These are phyloP conservation scores for Sander lucioperca DNA, from an alignment of 2,113 vertebrate species.

Conservation along the genomic window DNA sequence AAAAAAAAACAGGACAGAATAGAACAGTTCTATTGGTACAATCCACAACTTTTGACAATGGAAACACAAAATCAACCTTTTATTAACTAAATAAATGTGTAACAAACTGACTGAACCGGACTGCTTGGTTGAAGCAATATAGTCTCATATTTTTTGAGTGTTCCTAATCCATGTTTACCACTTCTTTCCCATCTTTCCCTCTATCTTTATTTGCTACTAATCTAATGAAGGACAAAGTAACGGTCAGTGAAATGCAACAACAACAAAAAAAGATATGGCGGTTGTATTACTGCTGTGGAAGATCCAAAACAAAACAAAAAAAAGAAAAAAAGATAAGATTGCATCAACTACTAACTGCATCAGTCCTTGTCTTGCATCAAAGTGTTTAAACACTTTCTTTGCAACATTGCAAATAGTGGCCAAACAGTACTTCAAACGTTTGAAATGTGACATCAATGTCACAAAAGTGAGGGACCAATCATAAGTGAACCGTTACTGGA, in stretches of 20 bases:
- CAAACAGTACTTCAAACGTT: background rate
- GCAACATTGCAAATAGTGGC: background rate
- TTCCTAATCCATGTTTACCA: background rate
- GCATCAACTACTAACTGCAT: too few species aligned
- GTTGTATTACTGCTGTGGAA: background rate
- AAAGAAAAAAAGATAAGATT: background rate
- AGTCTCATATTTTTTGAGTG: background rate
- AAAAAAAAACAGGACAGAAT: too few species aligned
- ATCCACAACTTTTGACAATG: too few species aligned
- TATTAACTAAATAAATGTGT: too few species aligned
- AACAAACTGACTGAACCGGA: too few species aligned
- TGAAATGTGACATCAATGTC: background rate
- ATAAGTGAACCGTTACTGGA: too few species aligned
- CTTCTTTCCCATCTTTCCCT: background rate
- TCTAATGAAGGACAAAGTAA: background rate
- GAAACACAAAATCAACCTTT: too few species aligned
- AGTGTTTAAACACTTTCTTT: background rate
- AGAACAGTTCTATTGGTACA: too few species aligned
- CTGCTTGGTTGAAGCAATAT: too few species aligned
- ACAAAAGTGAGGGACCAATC: background rate
- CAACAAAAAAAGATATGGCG: background rate
- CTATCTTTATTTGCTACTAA: background rate
- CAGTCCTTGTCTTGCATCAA: too few species aligned
- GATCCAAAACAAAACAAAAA: background rate
- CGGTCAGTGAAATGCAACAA: background rate